Conservation (phyloP, 1,140 invertebrate species). For the Calosoma granatense region DNA sequence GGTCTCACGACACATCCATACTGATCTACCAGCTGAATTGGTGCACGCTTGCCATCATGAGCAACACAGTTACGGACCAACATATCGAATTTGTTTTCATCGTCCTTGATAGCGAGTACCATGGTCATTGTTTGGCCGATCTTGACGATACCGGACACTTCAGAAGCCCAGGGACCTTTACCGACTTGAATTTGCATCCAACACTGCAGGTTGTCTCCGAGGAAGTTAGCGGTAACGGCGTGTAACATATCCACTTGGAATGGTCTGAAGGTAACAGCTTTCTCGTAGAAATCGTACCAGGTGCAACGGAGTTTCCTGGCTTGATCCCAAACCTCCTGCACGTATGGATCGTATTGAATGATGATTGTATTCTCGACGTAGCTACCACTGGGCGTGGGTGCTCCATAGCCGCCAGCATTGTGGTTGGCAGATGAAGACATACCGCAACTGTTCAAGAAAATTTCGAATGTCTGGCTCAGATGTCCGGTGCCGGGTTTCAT, state of each 20-base stretch:
- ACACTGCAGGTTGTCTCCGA: slow-evolving; percentile 88
- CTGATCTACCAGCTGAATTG: slow-evolving; percentile 86
- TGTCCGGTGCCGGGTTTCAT: slow-evolving; percentile 81
- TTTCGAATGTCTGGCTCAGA: slow-evolving; percentile 82
- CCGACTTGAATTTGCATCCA: slow-evolving; percentile 96
- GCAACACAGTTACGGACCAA: slow-evolving; percentile 87
- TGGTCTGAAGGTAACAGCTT: slow-evolving; percentile 84
- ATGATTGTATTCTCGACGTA: slow-evolving; percentile 94
- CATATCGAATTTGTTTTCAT: slow-evolving; percentile 94
- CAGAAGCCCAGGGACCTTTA: slow-evolving; percentile 88
- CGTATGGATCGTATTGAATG: slow-evolving; percentile 89
- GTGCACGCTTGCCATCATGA: slow-evolving; percentile 84
- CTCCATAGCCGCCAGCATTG: slow-evolving; percentile 62
- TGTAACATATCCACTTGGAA: slow-evolving; percentile 93
- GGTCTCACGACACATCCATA: slow-evolving; percentile 84
- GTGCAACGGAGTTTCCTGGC: slow-evolving; percentile 78
- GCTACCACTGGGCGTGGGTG: slow-evolving; percentile 76
- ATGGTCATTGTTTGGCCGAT: slow-evolving; percentile 95
- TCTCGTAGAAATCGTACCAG: slow-evolving; percentile 93
- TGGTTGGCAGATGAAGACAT: slow-evolving; percentile 82
- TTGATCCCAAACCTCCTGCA: slow-evolving; percentile 85
- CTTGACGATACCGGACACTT: slow-evolving; percentile 89
- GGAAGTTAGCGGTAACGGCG: slow-evolving; percentile 87
- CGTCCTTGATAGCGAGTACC: slow-evolving; percentile 90
- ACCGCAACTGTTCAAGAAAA: slow-evolving; percentile 82